Base-by-base conservation (phyloP, 2,797 vertebrate genomes). In the Cryptoblepharus egeriae region DNA sequence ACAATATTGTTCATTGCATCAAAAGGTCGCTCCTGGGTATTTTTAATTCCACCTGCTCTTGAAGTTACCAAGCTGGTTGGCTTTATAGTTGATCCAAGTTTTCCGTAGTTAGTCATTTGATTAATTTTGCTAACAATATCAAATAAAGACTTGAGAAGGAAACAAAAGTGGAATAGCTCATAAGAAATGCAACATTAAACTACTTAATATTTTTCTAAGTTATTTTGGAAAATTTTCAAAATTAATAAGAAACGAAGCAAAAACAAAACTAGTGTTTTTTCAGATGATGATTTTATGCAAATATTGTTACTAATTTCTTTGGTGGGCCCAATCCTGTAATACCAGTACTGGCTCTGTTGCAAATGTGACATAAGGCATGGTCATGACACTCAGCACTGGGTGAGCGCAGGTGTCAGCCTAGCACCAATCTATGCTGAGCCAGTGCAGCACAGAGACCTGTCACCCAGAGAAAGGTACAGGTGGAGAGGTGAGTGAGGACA, bases 1-100 rank as follows among this genome's bases (percentile, higher is more conserved):
- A 99, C 95, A 0, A 99, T 97, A 92, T 99, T 99, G 93, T 99
- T 99, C 98, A 99, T 98, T 61, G 96, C 94, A 82, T 99, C 99
- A 93, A 99, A 99, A 0, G 99, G 97, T 84, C 97, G 99, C 92
- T 97, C 96, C 1, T 88, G 92, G 0, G 1, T 81, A 20, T 37
- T 91, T 93, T 94, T 95, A 57, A 95, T 81, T 15, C 92, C 87
- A 2, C 96, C 96, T 80, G 92, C 90, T 42, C 95, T 96, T 26
- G 96, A 98, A 65, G 97, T 97, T 80, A 99, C 60, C 37, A 96
- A 85, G 83, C 95, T 96, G 92, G 95, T 95, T 75, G 91, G 96
- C 90, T 95, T 98, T 89, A 98, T 92, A 77, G 82, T 85, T 42
- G 93, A 91, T 45, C 96, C 95, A 7, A 95, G 92, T 88, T 95